These are phyloP conservation scores for Congeria kusceri DNA, from an alignment of 2,888 invertebrate species.

Conservation along the genomic window DNA sequence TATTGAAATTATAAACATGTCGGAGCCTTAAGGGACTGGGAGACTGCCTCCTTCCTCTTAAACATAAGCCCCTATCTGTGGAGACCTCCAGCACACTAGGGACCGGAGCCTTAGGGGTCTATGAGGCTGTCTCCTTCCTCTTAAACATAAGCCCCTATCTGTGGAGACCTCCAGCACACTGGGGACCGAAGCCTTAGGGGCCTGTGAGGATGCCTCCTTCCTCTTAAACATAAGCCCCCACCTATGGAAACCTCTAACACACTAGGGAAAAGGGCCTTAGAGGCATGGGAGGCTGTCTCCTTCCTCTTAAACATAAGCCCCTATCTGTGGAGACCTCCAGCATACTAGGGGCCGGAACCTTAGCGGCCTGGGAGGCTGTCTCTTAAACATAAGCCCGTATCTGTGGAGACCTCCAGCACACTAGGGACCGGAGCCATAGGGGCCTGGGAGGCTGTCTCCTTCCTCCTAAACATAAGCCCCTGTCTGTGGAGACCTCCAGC, in stretches of 20 bases:
- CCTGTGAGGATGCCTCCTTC: constrained; percentile 40
- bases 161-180: constrained; percentile 24
- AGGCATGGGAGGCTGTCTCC: constrained; percentile 32
- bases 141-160: too few species aligned
- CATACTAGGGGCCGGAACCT: constrained; percentile 15
- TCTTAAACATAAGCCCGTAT: too few species aligned
- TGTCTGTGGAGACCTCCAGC: constrained; percentile 28
- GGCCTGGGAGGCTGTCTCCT: constrained; percentile 37
- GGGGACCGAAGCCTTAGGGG: constrained; percentile 29
- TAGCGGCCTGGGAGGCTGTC: too few species aligned
- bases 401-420: constrained; percentile 26
- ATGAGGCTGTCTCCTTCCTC: constrained; percentile 49
- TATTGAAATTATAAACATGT: too few species aligned
- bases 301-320: too few species aligned
- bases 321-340: constrained; percentile 31
- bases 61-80: constrained; percentile 22
- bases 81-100: constrained; percentile 27
- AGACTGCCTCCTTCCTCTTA: too few species aligned
- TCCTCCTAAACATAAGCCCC: too few species aligned
- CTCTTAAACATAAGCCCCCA: too few species aligned
- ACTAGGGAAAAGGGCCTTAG: constrained; percentile 31
- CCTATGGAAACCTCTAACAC: constrained; percentile 27
- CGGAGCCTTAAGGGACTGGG: too few species aligned
- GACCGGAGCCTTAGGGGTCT: constrained; percentile 25
- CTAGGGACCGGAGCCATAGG: constrained; percentile 30